These are phyloP conservation scores for Acanthosepion lycidas DNA, from an alignment of 2,888 invertebrate species.

Conservation along the genomic window DNA sequence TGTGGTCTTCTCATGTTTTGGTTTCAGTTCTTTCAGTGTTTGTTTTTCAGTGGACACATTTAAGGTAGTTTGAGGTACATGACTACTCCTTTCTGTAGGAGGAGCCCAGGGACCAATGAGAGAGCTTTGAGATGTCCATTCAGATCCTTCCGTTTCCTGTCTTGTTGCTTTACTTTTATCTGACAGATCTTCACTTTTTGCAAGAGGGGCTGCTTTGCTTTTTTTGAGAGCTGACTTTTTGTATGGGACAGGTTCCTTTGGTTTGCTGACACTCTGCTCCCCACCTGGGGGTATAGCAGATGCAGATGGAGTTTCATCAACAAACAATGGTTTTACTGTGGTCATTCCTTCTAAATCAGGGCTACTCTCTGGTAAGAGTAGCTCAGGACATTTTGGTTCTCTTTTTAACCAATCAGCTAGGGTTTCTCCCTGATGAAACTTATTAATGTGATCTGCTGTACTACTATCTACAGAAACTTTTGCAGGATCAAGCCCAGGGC, in stretches of 20 bases:
- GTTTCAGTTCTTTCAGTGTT: conserved; percentile 42
- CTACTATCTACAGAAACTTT: not conserved
- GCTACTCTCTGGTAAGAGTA: conserved; percentile 63
- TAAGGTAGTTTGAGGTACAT: not conserved
- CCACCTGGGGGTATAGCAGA: not conserved
- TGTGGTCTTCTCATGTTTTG: conserved; percentile 35
- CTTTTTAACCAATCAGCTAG: conserved; percentile 49
- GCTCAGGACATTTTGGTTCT: conserved; percentile 63
- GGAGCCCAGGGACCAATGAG: conserved; percentile 34
- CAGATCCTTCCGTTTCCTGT: not conserved
- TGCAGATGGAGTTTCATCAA: not conserved
- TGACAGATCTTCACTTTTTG: conserved; percentile 6
- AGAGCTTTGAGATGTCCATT: conserved; percentile 38
- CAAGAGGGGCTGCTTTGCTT: conserved; percentile 35
- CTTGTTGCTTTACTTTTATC: not conserved
- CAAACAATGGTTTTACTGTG: not conserved
- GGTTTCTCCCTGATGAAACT: conserved; percentile 47
- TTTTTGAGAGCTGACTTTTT: conserved; percentile 36
- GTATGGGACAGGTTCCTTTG: not conserved
- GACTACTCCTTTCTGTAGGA: not conserved
- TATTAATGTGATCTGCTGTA: conserved; percentile 37
- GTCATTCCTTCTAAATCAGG: not conserved
- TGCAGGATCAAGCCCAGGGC: not conserved
- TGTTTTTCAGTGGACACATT: not conserved
- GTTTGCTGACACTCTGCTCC: conserved; percentile 10